Base-by-base conservation (phyloP, 2,113 vertebrate species). In the Silurus asotus region DNA sequence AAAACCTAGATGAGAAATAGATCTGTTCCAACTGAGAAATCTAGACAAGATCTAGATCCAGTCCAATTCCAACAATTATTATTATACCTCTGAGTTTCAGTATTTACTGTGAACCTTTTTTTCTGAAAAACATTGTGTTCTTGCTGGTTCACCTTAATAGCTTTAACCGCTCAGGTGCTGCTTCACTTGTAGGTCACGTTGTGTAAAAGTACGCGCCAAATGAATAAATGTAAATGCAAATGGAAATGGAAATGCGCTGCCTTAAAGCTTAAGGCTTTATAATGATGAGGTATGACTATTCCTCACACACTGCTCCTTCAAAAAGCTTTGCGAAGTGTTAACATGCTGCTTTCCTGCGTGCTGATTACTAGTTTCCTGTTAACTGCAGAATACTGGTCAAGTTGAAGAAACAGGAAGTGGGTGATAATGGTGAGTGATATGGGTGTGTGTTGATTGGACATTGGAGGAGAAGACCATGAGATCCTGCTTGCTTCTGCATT, bases 221-320 rank as follows among this genome's bases (percentile, higher is more conserved):
- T 80, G 56, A 80, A 61, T 80, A 80, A 80, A 65, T 65, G 62
- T 8, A 65, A 65, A 80, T 80, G 77, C 20, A 53, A 75, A 75
- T 75, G 72, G 51, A 75, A 53, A 75, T 75, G 72, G 59, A 61
- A 80, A 80, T 80, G 25, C 4, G 53, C 4, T 80, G 77, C 77
- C 77, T 28, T 13, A 56, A 59, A 56, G 56, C 77, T 80, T 17
- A 1, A 80, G 56, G 0, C 7, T 61, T 80, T 45, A 20, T 80
- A 80, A 80, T 80, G 77, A 61, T 19, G 28, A 20, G 6, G 25
- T 37, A 59, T 80, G 45, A 80, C n/a, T 61, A 61, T 80, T 80
- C 77, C 37, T 80, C 77, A 59, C 28, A 61, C 17, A 6, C 25
- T 5, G 3, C 56, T 61, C 77, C 28, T 61, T 80, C 25, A 37